A percentile compares a stretch with the other conserved stretches of the same genome.
Conservation (phyloP, 2,888 invertebrate genomes). For the Phortica magna region DNA sequence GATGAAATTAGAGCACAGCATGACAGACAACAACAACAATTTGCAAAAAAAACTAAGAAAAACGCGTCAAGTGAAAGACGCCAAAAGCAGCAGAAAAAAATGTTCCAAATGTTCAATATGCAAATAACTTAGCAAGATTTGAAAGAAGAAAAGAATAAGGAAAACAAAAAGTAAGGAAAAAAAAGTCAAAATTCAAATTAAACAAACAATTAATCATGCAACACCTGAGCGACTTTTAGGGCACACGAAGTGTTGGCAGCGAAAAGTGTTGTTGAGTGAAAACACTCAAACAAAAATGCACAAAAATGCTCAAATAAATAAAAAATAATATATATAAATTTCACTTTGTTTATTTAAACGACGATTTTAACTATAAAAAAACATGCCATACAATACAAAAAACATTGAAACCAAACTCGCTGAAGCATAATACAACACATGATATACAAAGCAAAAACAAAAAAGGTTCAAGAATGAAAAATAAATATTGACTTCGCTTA, state of each 20-base stretch:
- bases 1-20: not conserved
- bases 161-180: conserved; percentile 18
- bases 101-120: conserved; percentile 26
- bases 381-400: not conserved
- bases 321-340: not conserved
- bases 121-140: conserved; percentile 9
- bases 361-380: not conserved
- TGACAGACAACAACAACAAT: not conserved
- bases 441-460: not conserved
- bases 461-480: not conserved
- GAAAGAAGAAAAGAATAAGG: conserved; percentile 2
- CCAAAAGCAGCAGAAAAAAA: not conserved
- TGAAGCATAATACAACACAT: not conserved
- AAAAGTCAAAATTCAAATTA: conserved; percentile 5
- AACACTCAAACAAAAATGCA: no score
- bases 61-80: not conserved
- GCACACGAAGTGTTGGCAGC: not conserved
- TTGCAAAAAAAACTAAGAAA: not conserved
- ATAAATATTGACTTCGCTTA: conserved; percentile 1
- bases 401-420: not conserved
- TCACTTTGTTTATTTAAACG: not conserved
- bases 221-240: not conserved
- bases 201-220: conserved; percentile 8
- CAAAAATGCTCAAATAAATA: not conserved
- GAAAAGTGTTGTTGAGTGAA: no score